These are phyloP conservation scores for Brenthis ino DNA, from an alignment of 2,888 invertebrate genomes.

Conservation along the genomic window DNA sequence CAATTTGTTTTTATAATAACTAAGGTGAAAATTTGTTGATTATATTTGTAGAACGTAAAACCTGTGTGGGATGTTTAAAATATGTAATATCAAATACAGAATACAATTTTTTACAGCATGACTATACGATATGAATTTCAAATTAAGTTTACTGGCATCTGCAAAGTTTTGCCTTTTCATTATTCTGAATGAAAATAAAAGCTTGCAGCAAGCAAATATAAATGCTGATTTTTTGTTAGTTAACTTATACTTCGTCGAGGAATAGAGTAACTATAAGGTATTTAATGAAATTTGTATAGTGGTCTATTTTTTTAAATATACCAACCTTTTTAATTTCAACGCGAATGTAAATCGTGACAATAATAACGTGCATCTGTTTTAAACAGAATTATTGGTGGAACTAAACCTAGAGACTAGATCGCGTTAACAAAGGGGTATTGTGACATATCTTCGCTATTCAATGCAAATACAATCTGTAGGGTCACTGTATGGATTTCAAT, in stretches of 20 bases:
- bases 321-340: too few relatives aligned
- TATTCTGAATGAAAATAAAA: background rate
- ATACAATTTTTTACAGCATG: background rate
- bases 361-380: too few relatives aligned
- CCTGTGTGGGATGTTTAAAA: background rate
- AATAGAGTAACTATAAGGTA: too few relatives aligned
- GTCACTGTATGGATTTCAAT: constrained; percentile 8
- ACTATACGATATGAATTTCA: constrained; percentile 2
- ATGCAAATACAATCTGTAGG: constrained; percentile 13
- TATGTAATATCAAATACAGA: background rate
- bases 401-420: background rate
- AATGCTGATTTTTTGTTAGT: background rate
- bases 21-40: too few relatives aligned
- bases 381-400: background rate
- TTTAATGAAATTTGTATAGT: too few relatives aligned
- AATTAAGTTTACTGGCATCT: constrained; percentile 1
- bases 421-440: constrained; percentile 13
- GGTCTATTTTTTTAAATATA: too few relatives aligned
- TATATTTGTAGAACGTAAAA: background rate
- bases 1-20: too few relatives aligned
- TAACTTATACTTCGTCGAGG: too few relatives aligned
- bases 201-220: background rate
- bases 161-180: background rate
- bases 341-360: too few relatives aligned
- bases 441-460: background rate